Evolutionary conservation across 1,140 invertebrate species (phyloP).

Genomic region (Drosophila lini): DNA sequence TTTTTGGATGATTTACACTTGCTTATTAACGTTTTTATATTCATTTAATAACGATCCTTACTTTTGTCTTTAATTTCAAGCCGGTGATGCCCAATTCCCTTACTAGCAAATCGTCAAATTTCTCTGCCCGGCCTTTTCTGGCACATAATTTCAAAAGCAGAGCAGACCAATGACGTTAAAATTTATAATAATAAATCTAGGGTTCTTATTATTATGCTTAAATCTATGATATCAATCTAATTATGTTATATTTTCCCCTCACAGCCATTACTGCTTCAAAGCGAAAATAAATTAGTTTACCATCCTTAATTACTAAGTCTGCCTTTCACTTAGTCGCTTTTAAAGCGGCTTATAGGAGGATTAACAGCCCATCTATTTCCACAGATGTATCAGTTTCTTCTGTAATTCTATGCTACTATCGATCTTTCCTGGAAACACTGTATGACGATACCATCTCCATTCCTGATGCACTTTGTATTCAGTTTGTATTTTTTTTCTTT

Average conservation of each 20-base stretch:
- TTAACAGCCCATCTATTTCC: background rate
- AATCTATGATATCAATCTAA: background rate
- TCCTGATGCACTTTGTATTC: constrained; percentile 16
- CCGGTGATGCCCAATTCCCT: too few species aligned
- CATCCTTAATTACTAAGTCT: background rate
- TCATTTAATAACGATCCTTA: too few species aligned
- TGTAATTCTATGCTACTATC: constrained; percentile 20
- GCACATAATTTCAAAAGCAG: too few species aligned
- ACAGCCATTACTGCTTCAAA: background rate
- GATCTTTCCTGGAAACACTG: constrained; percentile 21
- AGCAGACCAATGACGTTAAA: too few species aligned
- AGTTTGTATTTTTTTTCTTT: constrained; percentile 11
- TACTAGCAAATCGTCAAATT: too few species aligned
- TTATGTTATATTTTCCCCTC: background rate
- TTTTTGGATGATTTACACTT: background rate
- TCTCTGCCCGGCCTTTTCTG: too few species aligned
- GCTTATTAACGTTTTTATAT: too few species aligned
- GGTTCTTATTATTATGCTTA: too few species aligned
- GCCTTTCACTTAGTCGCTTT: background rate
- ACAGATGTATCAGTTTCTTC: constrained; percentile 25
- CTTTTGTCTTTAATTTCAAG: too few species aligned
- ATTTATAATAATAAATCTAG: too few species aligned
- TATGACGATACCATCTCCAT: constrained; percentile 20
- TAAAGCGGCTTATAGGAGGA: background rate
- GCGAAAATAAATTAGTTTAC: constrained; percentile 1